Evolutionary conservation across 2,888 invertebrate genomes (phyloP), one percentile per base, ranked within the genome.

Genomic region (Agriotes lineatus): DNA sequence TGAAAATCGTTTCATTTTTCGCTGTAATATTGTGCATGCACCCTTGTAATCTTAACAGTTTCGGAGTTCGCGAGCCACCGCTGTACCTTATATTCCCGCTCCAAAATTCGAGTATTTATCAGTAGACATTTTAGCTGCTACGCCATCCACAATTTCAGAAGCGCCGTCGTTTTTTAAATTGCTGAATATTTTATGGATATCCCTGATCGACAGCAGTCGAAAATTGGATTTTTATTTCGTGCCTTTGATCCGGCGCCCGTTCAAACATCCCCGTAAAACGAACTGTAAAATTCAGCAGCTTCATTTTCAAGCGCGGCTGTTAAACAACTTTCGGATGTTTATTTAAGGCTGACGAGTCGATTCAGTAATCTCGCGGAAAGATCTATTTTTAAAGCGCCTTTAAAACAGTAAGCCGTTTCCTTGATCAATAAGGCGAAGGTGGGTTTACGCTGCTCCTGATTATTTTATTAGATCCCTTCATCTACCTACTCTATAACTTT

Each of bases 201-300:
- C 52, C 33, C 1, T 33, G 52, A 52, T 52, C 52, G 52, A 52
- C 52, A 33, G 52, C 52, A 33, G 52, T 30, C 33, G 35, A 52
- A 52, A 52, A 52, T 52, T 52, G 52, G 35, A 52, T 52, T 33
- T 50, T 52, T 52, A 52, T 52, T 52, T 52, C 33, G 33, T 18
- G 52, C 30, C 33, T 52, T 52, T 52, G 33, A 52, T 52, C 30
- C 33, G 12, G 10, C 33, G 12, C 18, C 18, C 33, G 16, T 30
- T 52, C 52, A 30, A 20, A 10, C 18, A 9, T 18, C 16, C 52
- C 25, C 18, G 33, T 33, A 52, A 52, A 52, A 18, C 19, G 52
- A 33, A 25, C 52, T 33, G 19, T 33, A 52, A 52, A 52, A 52
- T 52, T 52, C 52, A 52, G 33, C 25, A 18, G 33, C 33, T 52